These are phyloP conservation scores for Amphipyra tragopoginis DNA, from an alignment of 2,888 invertebrate species.

Conservation along the genomic window DNA sequence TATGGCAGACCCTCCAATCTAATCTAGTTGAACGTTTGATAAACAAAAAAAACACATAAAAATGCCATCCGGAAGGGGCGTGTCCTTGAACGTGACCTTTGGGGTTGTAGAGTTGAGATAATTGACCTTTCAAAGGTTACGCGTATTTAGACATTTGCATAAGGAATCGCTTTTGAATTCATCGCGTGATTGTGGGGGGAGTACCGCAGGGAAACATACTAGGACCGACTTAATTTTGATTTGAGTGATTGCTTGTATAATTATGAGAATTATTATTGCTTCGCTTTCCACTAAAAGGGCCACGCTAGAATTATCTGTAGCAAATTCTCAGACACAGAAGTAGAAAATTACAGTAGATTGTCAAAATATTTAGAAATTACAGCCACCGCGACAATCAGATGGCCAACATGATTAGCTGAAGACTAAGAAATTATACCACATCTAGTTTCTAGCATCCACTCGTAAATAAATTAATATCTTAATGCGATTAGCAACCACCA, in stretches of 20 bases:
- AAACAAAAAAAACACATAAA: slow-evolving; percentile 61
- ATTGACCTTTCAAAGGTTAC: slow-evolving; percentile 48
- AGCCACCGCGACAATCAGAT: neutral
- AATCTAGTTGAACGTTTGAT: slow-evolving; percentile 67
- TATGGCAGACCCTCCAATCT: slow-evolving; percentile 67
- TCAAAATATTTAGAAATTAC: too few species aligned
- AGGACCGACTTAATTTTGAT: neutral
- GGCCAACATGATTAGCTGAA: slow-evolving; percentile 9
- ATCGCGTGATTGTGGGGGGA: slow-evolving; percentile 1
- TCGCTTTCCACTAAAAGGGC: too few species aligned
- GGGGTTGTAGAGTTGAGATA: slow-evolving; percentile 21
- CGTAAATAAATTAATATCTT: neutral
- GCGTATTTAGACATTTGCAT: slow-evolving; percentile 27
- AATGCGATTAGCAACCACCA: neutral
- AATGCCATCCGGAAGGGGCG: slow-evolving; percentile 34
- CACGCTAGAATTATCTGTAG: too few species aligned
- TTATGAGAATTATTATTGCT: too few species aligned
- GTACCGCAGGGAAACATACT: slow-evolving; percentile 13
- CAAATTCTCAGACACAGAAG: too few species aligned
- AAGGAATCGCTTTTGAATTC: slow-evolving; percentile 3
- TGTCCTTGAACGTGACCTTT: slow-evolving; percentile 48
- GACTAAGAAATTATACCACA: neutral
- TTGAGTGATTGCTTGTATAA: neutral
- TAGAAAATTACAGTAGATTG: too few species aligned
- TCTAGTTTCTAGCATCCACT: slow-evolving; percentile 1